Evolutionary conservation across 1,140 invertebrate species (phyloP), one percentile per base, ranked within the genome.

Genomic region (Hyles euphorbiae): DNA sequence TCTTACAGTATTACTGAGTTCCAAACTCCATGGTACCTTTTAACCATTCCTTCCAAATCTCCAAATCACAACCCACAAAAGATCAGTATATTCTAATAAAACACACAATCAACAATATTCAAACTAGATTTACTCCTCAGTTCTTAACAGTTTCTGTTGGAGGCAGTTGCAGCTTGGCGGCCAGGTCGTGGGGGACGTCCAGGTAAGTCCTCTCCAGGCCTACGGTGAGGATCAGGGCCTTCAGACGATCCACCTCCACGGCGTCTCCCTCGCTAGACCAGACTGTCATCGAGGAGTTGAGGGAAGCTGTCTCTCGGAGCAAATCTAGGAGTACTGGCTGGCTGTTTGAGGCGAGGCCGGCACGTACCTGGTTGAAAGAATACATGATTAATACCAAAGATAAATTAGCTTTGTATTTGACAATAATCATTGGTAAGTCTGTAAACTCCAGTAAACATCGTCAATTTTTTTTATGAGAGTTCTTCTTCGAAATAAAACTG

Each of bases 271-370:
- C 83, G 12, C 89, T 90, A 0, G 93, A 93, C 95, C 94, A 96
- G 49, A 96, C 90, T 0, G 95, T 95, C 45, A 96, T 78, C 0
- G 94, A 94, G 12, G 89, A 91, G 72, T 86, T 84, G 0, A 86
- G 73, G 12, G 59, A 69, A 0, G 85, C 77, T 0, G 87, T 89
- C 49, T 88, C 82, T 1, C 89, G 72, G 3, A 93, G 67, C 4
- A 94, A 83, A 10, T 78, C 74, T 32, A 91, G 70, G 3, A 95
- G 72, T 1, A 88, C 78, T 0, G 88, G 72, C 44, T 83, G 74
- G 45, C 94, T 94, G 61, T 94, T 91, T 0, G 92, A 92, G 0
- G 94, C 92, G 22, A 94, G 81, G 44, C 92, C 92, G 32, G 96
- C 94, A 60, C 96, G 90, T 1, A 98, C 93, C 11, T 96, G 92